These are phyloP conservation scores for Meleagris gallopavo DNA, from an alignment of 2,113 vertebrate genomes.

Conservation along the genomic window DNA sequence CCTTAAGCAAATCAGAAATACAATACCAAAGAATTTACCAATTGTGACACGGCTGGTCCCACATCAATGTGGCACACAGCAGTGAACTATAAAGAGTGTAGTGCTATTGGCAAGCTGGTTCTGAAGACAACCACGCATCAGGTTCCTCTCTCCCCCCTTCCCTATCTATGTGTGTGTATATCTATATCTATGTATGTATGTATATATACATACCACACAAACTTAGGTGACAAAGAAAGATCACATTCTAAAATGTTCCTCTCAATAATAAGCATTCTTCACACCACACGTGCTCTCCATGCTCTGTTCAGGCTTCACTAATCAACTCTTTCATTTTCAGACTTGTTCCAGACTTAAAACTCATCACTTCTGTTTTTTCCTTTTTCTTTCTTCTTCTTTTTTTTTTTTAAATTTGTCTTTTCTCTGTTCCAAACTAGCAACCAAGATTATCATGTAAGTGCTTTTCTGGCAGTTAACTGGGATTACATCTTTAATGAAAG, in stretches of 20 bases:
- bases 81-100: not conserved
- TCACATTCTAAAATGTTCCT: no score
- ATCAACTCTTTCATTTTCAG: not conserved
- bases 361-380: no score
- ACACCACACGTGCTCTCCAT: not conserved
- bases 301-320: not conserved
- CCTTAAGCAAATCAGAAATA: not conserved
- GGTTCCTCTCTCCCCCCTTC: not conserved
- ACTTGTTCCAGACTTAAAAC: not conserved
- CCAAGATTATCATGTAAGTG: not conserved
- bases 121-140: no score
- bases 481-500: not conserved
- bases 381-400: not conserved
- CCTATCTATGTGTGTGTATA: no score
- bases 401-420: not conserved
- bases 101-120: not conserved
- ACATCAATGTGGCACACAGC: rapidly evolving
- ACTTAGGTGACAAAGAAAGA: not conserved
- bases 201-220: not conserved
- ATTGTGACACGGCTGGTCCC: not conserved
- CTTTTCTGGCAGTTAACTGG: not conserved
- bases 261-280: not conserved
- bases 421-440: not conserved
- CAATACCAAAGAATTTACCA: not conserved
- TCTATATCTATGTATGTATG: not conserved